Conservation (phyloP, 2,113 vertebrate species). For the Elachura formosa region DNA sequence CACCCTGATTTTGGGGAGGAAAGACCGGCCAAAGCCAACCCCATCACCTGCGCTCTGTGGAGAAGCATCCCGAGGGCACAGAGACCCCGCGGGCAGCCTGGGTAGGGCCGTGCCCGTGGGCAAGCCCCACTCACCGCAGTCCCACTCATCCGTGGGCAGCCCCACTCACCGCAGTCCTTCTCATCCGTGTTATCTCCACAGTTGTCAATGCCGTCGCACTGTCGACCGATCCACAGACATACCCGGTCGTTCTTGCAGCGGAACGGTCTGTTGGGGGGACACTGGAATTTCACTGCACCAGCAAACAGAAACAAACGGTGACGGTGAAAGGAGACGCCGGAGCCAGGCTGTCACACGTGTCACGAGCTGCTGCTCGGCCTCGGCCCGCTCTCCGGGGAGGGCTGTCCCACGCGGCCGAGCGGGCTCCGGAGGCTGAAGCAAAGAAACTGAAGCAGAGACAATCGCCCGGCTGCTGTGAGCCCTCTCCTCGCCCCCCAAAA, state of each 20-base stretch:
- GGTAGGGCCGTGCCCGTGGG: too few species aligned
- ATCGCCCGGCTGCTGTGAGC: background rate
- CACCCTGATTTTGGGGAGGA: background rate
- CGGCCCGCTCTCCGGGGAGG: background rate
- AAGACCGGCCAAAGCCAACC: background rate
- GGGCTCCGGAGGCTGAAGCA: slow-evolving; percentile 28
- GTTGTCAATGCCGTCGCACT: slow-evolving; percentile 87
- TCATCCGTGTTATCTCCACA: slow-evolving; percentile 92
- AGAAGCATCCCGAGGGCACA: background rate
- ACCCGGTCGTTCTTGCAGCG: slow-evolving; percentile 93
- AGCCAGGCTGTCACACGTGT: background rate
- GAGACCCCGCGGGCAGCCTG: background rate
- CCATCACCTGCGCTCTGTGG: background rate
- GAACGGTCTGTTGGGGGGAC: slow-evolving; percentile 91
- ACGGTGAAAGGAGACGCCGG: slow-evolving; percentile 43
- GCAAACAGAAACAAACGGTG: slow-evolving; percentile 52
- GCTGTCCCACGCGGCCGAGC: slow-evolving; percentile 4
- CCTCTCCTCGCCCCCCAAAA: background rate
- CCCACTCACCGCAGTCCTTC: slow-evolving; percentile 85
- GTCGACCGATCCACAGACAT: slow-evolving; percentile 86
- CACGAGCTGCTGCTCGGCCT: slow-evolving; percentile 9
- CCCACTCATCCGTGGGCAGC: slow-evolving; percentile 78
- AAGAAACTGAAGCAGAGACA: slow-evolving; percentile 46
- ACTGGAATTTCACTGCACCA: slow-evolving; percentile 83
- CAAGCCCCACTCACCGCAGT: slow-evolving; percentile 82